Conservation (phyloP, 1,140 invertebrate species). For the Heliconius nattereri region DNA sequence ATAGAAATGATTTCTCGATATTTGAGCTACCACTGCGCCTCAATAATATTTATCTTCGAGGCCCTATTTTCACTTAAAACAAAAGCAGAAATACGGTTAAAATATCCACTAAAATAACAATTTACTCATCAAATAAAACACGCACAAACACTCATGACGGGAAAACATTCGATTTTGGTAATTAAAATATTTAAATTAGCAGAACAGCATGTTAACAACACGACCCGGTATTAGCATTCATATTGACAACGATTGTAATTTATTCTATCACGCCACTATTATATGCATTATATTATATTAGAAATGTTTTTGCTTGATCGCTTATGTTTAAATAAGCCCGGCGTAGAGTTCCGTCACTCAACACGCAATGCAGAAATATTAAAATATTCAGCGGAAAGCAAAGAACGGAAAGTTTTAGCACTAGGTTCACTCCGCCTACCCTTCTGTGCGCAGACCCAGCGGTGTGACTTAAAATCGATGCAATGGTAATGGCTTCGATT, state of each 20-base stretch:
- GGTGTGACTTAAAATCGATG: too few relatives aligned
- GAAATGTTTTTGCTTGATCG: background rate
- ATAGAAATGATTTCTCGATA: too few relatives aligned
- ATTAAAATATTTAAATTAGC: constrained; percentile 31
- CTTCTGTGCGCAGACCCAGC: too few relatives aligned
- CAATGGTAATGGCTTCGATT: too few relatives aligned
- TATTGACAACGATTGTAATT: constrained; percentile 14
- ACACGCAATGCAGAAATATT: too few relatives aligned
- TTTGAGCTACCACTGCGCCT: too few relatives aligned
- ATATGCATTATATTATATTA: constrained; percentile 6
- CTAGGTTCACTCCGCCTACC: too few relatives aligned
- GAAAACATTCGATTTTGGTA: constrained; percentile 14
- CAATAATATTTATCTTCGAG: too few relatives aligned
- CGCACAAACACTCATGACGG: background rate
- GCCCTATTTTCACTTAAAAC: too few relatives aligned
- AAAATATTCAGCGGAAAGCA: too few relatives aligned
- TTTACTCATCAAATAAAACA: background rate
- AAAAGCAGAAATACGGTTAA: background rate
- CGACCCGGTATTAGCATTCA: constrained; percentile 16
- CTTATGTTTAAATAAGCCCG: background rate
- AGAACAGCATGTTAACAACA: background rate
- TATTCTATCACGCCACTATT: constrained; percentile 13
- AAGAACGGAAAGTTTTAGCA: too few relatives aligned
- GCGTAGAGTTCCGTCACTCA: too few relatives aligned
- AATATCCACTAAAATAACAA: background rate